A percentile compares a stretch with the other conserved stretches of the same genome.
Conservation (phyloP, 23 tunicate genomes). For the Ciona savignyi region DNA sequence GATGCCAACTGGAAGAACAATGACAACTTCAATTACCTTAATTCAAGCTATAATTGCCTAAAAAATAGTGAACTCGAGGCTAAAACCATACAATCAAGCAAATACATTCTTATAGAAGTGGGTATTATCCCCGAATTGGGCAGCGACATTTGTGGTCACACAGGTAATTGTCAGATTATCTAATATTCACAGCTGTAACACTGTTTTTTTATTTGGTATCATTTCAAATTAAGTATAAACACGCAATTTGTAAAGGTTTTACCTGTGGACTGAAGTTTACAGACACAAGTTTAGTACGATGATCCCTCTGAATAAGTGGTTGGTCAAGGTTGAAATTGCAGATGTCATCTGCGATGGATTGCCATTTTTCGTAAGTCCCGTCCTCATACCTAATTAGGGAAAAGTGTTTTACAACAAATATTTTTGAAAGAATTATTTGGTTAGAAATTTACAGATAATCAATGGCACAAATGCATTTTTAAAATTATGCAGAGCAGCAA, state of each 20-base stretch:
- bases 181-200: too few relatives aligned
- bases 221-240: background rate
- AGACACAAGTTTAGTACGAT: constrained; percentile 16
- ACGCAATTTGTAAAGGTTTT: background rate
- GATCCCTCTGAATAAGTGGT: constrained; percentile 52
- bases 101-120: too few relatives aligned
- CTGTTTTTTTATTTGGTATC: background rate
- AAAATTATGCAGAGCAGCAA: too few relatives aligned
- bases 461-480: constrained; percentile 23
- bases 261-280: constrained; percentile 76
- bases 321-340: constrained; percentile 66
- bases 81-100: too few relatives aligned
- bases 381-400: constrained; percentile 43
- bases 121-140: too few relatives aligned
- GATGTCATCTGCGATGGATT: constrained; percentile 42
- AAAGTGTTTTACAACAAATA: background rate
- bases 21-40: too few relatives aligned
- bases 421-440: too few relatives aligned
- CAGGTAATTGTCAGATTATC: too few relatives aligned
- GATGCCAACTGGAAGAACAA: constrained; percentile 33
- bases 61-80: too few relatives aligned
- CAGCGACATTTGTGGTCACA: too few relatives aligned
- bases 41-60: too few relatives aligned
- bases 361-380: constrained; percentile 48
- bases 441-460: constrained; percentile 45